Evolutionary conservation across 2,888 invertebrate species (phyloP), one percentile per base, ranked within the genome.

Genomic region (Frankliniella fusca): DNA sequence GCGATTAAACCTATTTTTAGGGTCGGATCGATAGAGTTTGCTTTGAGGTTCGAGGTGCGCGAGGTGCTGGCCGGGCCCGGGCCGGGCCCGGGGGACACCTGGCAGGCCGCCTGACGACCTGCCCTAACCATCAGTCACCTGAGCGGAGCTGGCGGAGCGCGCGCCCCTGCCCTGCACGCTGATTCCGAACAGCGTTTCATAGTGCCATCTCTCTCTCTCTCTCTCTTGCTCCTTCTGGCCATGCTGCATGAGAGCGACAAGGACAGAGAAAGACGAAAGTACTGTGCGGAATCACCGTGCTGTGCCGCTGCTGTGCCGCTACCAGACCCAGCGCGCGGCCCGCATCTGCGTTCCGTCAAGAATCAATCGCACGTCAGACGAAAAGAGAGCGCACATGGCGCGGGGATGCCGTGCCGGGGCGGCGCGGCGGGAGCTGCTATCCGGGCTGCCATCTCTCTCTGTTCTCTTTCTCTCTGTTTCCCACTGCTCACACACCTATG

Each of bases 41-140:
- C 38, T 38, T 38, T 38, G 38, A 38, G 38, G 38, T 38, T 38
- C 38, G 38, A 38, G 38, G 38, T 38, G 38, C 38, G 38, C 38
- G 38, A 38, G 38, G 61, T 3, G 18, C 61, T 5, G 8, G 18
- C 18, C 61, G 61, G 15, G 61, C 61, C 15, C 61, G 61, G 61
- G 20, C 12, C 15, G 61, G n/a, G n/a, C n/a, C 20, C 15, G 18
- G 61, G 61, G 15, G 38, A 38, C 61, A 18, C 27, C 70, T 76
- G 70, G 70, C 70, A 76, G 70, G 12, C 23, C 70, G 70, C 70
- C 70, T 38, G 70, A 27, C 12, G 70, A 76, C 70, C 70, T 76
- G 70, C 70, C 70, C 70, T 12, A 76, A 76, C 70, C 70, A 23
- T 23, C 27, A 27, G 70, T 27, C 70, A 76, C 70, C 70, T 76